Evolutionary conservation across 2,113 vertebrate species (phyloP).

Genomic region (Cyphomyrus plagiostoma): DNA sequence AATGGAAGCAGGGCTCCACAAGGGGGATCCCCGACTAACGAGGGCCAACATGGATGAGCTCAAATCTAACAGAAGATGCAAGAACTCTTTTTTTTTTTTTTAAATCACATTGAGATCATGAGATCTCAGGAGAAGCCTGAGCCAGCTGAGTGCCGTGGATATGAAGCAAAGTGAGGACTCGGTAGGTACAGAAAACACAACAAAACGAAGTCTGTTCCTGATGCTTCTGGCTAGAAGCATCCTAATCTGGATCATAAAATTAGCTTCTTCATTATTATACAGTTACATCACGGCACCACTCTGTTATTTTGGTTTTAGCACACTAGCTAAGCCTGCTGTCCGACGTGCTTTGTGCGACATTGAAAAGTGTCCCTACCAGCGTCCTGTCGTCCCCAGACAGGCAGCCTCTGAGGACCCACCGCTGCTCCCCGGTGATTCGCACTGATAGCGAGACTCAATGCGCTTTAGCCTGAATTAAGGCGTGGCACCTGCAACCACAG

Average conservation of each 20-base stretch:
- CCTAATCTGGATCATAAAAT: neutral
- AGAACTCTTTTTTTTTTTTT: neutral
- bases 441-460: conserved; percentile 19
- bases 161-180: neutral
- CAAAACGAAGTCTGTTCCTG: neutral
- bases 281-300: neutral
- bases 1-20: neutral
- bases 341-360: neutral
- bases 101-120: neutral
- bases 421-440: neutral
- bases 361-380: neutral
- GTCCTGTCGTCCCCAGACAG: neutral
- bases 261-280: neutral
- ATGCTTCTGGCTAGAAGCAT: neutral
- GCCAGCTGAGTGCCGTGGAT: neutral
- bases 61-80: neutral
- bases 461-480: conserved; percentile 18
- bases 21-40: neutral
- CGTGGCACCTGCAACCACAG: neutral
- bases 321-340: neutral
- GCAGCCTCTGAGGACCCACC: neutral
- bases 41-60: neutral
- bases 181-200: neutral
- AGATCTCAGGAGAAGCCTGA: neutral
- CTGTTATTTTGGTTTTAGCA: neutral